Evolutionary conservation across 2,888 invertebrate genomes (phyloP), one percentile per base, ranked within the genome.

Genomic region (Clivina fossor): DNA sequence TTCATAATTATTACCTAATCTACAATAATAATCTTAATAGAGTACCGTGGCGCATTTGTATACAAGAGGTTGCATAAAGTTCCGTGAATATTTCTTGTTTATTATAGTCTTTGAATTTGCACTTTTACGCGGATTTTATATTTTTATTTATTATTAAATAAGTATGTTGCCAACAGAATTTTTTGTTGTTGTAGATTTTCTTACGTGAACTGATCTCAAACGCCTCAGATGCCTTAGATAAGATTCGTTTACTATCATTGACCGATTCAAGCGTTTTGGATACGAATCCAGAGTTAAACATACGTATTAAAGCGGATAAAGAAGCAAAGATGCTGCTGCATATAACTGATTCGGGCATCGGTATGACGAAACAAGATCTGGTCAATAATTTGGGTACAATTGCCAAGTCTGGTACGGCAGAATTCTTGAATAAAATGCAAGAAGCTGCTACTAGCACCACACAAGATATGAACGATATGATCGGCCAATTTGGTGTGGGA

Each of bases 401-500:
- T 66, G 98, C 98, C 46, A 97, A 95, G 74, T 96, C 96, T 2
- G 96, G 96, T 61, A 97, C 97, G 1, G 93, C 94, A 1, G 96
- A 97, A 74, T 97, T 97, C 77, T 80, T 97, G 61, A 84, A 88
- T 51, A 94, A 93, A 76, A 88, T 96, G 83, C 90, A 90, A 71
- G 88, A 88, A 60, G n/a, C n/a, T n/a, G 69, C 74, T 0, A 76
- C 76, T 20, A 71, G 78, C 9, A 75, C 80, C 30, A 73, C 81
- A 30, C 83, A 85, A 68, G 93, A 95, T 71, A 83, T 91, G 77
- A 93, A 89, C 71, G 98, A 99, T 76, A 90, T 99, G 86, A 99
- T 99, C 76, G 99, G 99, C 3, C 96, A 97, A 76, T 99, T 99
- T 78, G 99, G 99, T 71, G 99, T 99, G 63, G 99, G 99, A 58